phyloP scores from a whole-genome alignment of 53 echinoderm and acorn worm species.

The Glandiceps talaboti region DNA sequence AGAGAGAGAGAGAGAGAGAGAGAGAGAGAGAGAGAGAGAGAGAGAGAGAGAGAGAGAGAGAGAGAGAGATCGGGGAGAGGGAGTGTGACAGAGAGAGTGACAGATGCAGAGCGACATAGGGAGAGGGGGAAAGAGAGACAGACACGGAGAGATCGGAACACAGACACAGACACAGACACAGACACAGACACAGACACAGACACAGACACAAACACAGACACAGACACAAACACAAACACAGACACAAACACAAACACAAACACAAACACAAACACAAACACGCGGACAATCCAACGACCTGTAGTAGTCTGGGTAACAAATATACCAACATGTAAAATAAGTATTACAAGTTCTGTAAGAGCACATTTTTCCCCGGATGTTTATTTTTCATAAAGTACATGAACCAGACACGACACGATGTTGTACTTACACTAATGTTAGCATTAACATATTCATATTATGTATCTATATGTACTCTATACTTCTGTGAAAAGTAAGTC shows the following conservation, averaged over 20 bases:
- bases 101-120: background rate
- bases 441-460: too few species aligned
- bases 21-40: background rate
- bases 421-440: too few species aligned
- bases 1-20: background rate
- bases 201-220: background rate
- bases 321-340: too few species aligned
- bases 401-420: too few species aligned
- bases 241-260: background rate
- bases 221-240: constrained; percentile 4
- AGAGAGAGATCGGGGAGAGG: constrained; percentile 1
- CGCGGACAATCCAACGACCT: background rate
- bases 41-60: background rate
- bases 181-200: background rate
- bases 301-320: background rate
- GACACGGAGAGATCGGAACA: background rate
- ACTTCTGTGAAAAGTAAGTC: too few species aligned
- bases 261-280: constrained; percentile 6
- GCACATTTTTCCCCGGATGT: too few species aligned
- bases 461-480: too few species aligned
- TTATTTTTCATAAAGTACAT: too few species aligned
- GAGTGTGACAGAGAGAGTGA: constrained; percentile 9
- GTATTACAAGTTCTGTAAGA: too few species aligned
- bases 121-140: background rate
- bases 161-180: background rate